Conservation (phyloP, 2,888 invertebrate species). For the Cantharis rufa region DNA sequence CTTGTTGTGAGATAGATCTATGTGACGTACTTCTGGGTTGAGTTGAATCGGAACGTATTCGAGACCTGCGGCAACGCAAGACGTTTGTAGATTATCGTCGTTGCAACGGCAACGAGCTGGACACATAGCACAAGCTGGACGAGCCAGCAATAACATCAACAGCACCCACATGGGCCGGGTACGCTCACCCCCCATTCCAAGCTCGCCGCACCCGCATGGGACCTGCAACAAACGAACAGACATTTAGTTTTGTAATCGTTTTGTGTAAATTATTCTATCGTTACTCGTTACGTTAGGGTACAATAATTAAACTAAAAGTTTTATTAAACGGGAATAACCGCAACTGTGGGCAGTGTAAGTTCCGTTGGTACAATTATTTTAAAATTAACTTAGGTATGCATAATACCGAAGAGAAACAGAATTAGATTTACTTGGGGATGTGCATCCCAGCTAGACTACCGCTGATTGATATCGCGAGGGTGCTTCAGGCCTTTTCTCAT, state of each 20-base stretch:
- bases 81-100: constrained; percentile 76
- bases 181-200: constrained; percentile 54
- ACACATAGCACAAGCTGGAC: constrained; percentile 59
- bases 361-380: neutral
- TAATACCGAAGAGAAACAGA: constrained; percentile 14
- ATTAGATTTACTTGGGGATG: constrained; percentile 23
- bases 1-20: constrained; percentile 83
- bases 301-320: constrained; percentile 14
- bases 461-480: constrained; percentile 31
- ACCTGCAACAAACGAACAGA: constrained; percentile 47
- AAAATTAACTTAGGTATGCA: constrained; percentile 22
- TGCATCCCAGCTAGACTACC: constrained; percentile 24
- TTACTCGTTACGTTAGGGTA: constrained; percentile 11
- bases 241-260: constrained; percentile 13
- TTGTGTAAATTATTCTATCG: constrained; percentile 15
- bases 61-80: constrained; percentile 77
- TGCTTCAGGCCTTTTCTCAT: constrained; percentile 24
- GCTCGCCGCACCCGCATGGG: constrained; percentile 50
- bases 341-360: neutral
- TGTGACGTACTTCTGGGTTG: constrained; percentile 82
- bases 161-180: constrained; percentile 56
- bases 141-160: constrained; percentile 59
- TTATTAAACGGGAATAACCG: constrained; percentile 10
- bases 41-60: constrained; percentile 87
- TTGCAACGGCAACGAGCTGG: constrained; percentile 82